Conservation (phyloP, 1,140 invertebrate species). For the Ridgeia piscesae region DNA sequence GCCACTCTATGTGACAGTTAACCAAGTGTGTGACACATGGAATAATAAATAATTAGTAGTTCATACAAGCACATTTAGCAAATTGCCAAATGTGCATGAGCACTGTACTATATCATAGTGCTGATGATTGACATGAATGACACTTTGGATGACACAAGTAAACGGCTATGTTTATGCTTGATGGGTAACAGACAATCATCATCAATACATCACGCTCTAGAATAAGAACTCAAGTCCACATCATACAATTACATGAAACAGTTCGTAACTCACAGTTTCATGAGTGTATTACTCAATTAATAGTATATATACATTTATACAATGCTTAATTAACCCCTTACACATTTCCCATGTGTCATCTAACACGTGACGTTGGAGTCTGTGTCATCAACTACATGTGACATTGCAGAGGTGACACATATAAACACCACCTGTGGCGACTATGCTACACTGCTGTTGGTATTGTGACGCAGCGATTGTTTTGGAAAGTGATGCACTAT, state of each 20-base stretch:
- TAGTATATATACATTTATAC: neutral
- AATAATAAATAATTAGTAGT: neutral
- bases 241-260: neutral
- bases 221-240: neutral
- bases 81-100: neutral
- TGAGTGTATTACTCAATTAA: neutral
- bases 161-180: neutral
- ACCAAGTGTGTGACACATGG: neutral
- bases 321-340: neutral
- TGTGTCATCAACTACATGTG: neutral
- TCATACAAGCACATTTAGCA: neutral
- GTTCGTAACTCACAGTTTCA: neutral
- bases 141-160: neutral
- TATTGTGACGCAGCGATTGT: neutral
- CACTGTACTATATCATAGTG: neutral
- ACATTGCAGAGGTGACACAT: neutral
- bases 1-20: neutral
- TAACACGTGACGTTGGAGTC: neutral
- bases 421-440: neutral
- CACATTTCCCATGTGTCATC: neutral
- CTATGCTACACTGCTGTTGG: neutral
- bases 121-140: neutral
- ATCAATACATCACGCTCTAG: neutral
- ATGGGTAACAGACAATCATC: neutral
- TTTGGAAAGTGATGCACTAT: neutral